Evolutionary conservation across 2,888 invertebrate genomes (phyloP).

Genomic region (Imbricaverruca yamaguchii): DNA sequence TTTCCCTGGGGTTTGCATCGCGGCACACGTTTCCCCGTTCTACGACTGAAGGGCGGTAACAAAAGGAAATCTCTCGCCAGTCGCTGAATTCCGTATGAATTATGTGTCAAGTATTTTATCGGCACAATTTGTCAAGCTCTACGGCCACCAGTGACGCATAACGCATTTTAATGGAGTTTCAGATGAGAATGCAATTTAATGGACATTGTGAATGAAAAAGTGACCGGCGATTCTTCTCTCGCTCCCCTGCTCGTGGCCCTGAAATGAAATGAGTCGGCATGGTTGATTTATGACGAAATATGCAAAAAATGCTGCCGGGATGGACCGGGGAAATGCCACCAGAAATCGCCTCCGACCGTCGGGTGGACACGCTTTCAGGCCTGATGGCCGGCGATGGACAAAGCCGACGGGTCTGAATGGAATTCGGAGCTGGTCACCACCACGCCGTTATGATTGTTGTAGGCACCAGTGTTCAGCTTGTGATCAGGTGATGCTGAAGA

Average conservation of each 20-base stretch:
- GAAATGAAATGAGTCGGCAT: not conserved
- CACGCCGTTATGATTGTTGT: too few relatives aligned
- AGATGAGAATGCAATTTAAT: conserved; percentile 21
- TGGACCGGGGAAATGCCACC: not conserved
- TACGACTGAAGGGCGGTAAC: not conserved
- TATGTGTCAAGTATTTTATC: conserved; percentile 19
- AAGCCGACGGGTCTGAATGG: too few relatives aligned
- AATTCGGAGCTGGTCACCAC: too few relatives aligned
- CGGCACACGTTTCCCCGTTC: not conserved
- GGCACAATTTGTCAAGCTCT: conserved; percentile 17
- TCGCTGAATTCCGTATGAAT: conserved; percentile 3
- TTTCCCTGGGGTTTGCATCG: not conserved
- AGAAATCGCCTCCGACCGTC: not conserved
- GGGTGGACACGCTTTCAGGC: not conserved
- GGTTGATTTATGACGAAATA: conserved; percentile 16
- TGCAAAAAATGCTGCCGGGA: not conserved
- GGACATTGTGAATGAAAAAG: conserved; percentile 21
- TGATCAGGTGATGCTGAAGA: too few relatives aligned
- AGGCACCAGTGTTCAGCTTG: too few relatives aligned
- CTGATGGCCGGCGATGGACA: too few relatives aligned
- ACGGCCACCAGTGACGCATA: conserved; percentile 16
- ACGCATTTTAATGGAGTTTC: conserved; percentile 15
- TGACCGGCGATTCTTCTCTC: conserved; percentile 17
- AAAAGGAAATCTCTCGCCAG: not conserved
- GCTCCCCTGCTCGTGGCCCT: not conserved